These are phyloP conservation scores for Indicator indicator DNA, from an alignment of 2,113 vertebrate genomes.

Conservation along the genomic window DNA sequence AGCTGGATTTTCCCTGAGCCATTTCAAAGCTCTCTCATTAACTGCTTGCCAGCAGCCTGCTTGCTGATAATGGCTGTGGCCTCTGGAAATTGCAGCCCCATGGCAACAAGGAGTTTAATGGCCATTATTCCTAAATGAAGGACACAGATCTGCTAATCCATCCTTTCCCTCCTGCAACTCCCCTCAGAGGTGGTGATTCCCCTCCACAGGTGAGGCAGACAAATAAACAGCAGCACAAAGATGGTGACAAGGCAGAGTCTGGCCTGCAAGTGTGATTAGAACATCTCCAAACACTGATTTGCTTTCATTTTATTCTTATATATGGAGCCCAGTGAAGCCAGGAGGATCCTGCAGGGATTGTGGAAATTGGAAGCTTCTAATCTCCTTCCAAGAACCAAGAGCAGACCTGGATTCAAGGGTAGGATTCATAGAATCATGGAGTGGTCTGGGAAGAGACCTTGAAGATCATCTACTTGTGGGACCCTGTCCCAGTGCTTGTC, in stretches of 20 bases:
- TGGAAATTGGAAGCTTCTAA: not conserved
- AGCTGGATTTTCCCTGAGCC: not conserved
- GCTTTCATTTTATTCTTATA: not conserved
- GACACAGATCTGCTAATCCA: not conserved
- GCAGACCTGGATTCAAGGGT: not conserved
- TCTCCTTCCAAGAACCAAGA: not conserved
- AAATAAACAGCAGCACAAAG: not conserved
- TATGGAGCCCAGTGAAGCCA: not conserved
- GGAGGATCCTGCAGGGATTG: not conserved
- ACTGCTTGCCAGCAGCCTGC: constrained; percentile 42
- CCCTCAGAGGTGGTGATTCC: not conserved
- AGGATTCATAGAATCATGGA: not conserved
- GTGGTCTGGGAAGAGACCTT: not conserved
- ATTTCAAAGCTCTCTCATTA: constrained; percentile 47
- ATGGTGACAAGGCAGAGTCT: not conserved
- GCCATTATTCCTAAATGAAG: constrained; percentile 36
- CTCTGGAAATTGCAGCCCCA: constrained; percentile 58
- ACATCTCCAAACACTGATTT: not conserved
- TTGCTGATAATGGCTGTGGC: constrained; percentile 27
- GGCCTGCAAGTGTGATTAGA: not conserved
- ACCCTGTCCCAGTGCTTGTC: not conserved
- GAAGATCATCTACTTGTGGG: not conserved
- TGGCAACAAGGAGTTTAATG: constrained; percentile 64
- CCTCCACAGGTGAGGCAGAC: not conserved
- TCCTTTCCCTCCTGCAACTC: not conserved